These are phyloP conservation scores for Hipparchia sbordonii DNA, from an alignment of 2,888 invertebrate genomes.

Conservation along the genomic window DNA sequence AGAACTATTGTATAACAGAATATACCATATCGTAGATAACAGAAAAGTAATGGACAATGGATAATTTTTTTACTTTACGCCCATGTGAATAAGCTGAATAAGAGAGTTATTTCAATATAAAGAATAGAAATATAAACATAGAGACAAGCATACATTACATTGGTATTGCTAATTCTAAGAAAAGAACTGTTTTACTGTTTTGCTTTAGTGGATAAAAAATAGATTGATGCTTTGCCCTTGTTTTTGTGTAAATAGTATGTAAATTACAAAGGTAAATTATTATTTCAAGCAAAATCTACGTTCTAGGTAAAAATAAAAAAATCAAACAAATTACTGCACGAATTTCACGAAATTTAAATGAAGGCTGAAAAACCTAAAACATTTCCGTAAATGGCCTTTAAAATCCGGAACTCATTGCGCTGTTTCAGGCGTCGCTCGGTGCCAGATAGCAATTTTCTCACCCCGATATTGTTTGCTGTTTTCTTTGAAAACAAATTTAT, in stretches of 20 bases:
- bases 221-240: background rate
- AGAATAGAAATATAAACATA: no score
- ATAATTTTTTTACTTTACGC: no score
- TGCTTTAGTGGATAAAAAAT: no score
- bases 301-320: conserved; percentile 4
- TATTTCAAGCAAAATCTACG: background rate
- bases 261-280: background rate
- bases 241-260: background rate
- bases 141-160: no score
- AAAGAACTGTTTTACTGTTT: no score
- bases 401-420: conserved; percentile 19
- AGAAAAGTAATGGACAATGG: no score
- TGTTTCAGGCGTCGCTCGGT: conserved; percentile 20
- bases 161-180: no score
- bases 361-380: conserved; percentile 12
- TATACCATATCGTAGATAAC: no score
- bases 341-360: conserved; percentile 9
- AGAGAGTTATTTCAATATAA: no score
- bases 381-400: conserved; percentile 21
- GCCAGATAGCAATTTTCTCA: conserved; percentile 33
- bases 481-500: conserved; percentile 21
- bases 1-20: no score
- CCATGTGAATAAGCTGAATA: no score
- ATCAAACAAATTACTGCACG: conserved; percentile 10
- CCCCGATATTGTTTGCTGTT: conserved; percentile 35